phyloP scores from a whole-genome alignment of 2,888 invertebrate species.

The Lingula anatina region DNA sequence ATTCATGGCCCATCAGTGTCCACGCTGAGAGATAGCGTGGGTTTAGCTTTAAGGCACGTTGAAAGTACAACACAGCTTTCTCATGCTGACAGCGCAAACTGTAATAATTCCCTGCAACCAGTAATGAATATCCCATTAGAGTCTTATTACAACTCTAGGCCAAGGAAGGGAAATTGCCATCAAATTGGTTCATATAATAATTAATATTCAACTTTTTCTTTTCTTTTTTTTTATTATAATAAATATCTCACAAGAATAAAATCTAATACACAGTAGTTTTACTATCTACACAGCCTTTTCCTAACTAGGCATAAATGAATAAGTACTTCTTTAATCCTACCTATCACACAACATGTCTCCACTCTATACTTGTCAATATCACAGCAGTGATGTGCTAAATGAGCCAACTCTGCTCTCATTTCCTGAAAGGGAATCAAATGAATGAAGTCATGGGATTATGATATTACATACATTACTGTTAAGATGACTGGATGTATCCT shows the following conservation, averaged over 20 bases:
- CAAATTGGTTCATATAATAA: too few species aligned
- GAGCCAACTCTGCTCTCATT: constrained; percentile 82
- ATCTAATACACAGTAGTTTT: too few species aligned
- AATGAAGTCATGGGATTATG: neutral
- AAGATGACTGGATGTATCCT: too few species aligned
- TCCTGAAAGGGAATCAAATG: constrained; percentile 55
- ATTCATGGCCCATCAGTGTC: constrained; percentile 98
- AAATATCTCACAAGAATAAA: too few species aligned
- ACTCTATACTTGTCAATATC: constrained; percentile 94
- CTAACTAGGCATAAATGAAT: too few species aligned
- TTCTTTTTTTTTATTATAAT: too few species aligned
- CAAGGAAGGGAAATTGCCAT: too few species aligned
- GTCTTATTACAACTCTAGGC: too few species aligned
- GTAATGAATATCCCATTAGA: neutral
- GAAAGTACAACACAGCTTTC: constrained; percentile 96
- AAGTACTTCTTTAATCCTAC: too few species aligned
- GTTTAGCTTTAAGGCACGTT: constrained; percentile 86
- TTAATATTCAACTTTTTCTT: too few species aligned
- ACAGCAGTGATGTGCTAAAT: constrained; percentile 87
- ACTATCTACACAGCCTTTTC: too few species aligned
- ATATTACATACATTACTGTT: too few species aligned
- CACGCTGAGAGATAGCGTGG: constrained; percentile 92
- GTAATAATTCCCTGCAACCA: constrained; percentile 83
- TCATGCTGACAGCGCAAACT: constrained; percentile 92
- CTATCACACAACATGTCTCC: constrained; percentile 96